These are phyloP conservation scores for Sanderia malayensis DNA, from an alignment of 30 jellyfish, hydroid and myxozoan species.

Conservation along the genomic window DNA sequence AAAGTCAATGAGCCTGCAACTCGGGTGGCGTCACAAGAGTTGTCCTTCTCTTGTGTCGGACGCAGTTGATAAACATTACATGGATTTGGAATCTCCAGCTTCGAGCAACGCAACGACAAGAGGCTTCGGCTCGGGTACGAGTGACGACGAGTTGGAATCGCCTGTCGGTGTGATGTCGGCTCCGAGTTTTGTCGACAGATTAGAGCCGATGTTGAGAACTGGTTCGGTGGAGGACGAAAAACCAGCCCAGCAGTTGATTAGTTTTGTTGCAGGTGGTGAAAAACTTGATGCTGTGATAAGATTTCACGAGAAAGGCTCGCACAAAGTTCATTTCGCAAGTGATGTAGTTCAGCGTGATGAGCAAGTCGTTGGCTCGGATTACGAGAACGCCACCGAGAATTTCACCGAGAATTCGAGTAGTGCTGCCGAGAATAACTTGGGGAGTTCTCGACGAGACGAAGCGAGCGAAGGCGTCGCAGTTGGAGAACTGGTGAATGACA, in stretches of 20 bases:
- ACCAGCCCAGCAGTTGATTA: neutral
- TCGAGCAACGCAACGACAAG: constrained; percentile 2
- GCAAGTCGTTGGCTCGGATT: neutral
- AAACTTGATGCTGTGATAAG: neutral
- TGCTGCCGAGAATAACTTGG: too few species aligned
- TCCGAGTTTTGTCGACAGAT: constrained; percentile 21
- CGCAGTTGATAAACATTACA: neutral
- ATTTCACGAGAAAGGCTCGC: neutral
- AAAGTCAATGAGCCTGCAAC: neutral
- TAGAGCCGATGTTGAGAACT: neutral
- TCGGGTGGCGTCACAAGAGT: constrained; percentile 36
- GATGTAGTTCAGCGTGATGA: neutral
- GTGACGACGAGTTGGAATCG: constrained; percentile 39
- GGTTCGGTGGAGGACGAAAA: neutral
- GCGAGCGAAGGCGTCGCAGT: too few species aligned
- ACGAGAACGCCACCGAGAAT: neutral
- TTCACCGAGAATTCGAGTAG: too few species aligned
- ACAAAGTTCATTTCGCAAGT: neutral
- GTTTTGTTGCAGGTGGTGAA: neutral
- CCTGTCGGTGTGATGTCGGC: constrained; percentile 34
- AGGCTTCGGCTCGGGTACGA: constrained; percentile 25
- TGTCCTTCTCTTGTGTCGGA: constrained; percentile 41
- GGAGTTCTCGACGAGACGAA: too few species aligned
- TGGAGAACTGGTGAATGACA: too few species aligned
- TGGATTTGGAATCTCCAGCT: constrained; percentile 6